phyloP scores from a whole-genome alignment of 2,888 invertebrate species.

The Coremacera marginata region DNA sequence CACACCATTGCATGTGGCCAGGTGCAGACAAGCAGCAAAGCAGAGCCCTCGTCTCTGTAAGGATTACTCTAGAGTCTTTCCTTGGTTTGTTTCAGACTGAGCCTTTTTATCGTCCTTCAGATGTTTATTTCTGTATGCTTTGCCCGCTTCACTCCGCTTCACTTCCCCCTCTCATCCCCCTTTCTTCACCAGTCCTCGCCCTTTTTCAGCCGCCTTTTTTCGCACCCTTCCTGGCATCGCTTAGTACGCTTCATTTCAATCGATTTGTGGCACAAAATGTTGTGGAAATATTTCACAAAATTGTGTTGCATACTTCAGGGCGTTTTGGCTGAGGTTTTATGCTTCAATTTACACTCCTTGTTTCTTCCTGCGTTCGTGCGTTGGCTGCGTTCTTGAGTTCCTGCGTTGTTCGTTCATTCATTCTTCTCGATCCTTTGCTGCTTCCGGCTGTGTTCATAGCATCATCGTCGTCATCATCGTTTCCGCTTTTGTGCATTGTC shows the following conservation, averaged over 20 bases:
- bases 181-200: not conserved
- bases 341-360: constrained; percentile 26
- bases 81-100: not conserved
- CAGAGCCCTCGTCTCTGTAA: not conserved
- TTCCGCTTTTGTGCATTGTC: constrained; percentile 33
- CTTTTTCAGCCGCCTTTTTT: not conserved
- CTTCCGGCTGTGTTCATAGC: constrained; percentile 21
- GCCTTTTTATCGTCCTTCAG: not conserved
- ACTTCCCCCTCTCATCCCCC: not conserved
- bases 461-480: constrained; percentile 23
- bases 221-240: not conserved
- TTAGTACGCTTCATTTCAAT: constrained; percentile 32
- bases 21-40: not conserved
- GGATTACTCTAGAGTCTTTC: not conserved
- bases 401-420: constrained; percentile 32
- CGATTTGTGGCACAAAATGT: constrained; percentile 24
- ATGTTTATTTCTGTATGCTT: not conserved
- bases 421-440: constrained; percentile 19
- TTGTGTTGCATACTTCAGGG: constrained; percentile 44
- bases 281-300: constrained; percentile 43
- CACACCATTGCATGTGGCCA: not conserved
- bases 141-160: not conserved
- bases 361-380: not conserved
- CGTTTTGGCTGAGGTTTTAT: constrained; percentile 34
- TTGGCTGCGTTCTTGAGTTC: not conserved